Evolutionary conservation across 2,113 vertebrate species (phyloP).

Genomic region (Pygoscelis adeliae): DNA sequence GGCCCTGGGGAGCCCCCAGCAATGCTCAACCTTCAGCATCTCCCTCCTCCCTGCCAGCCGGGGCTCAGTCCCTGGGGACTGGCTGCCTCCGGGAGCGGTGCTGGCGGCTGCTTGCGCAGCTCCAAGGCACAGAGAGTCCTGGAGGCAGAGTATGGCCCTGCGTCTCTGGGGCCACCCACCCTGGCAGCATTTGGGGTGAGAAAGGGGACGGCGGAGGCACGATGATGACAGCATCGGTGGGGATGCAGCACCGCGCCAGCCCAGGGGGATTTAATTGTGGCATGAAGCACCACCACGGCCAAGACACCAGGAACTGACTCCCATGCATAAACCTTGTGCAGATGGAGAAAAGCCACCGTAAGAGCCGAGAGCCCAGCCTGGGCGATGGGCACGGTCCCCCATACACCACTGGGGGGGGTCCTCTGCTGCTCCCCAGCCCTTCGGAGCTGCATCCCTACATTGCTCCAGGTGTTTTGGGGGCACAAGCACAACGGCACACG

Average conservation of each 20-base stretch:
- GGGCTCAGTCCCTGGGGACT: neutral
- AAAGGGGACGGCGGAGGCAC: neutral
- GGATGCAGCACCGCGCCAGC: neutral
- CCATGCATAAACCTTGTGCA: neutral
- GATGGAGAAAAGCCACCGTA: neutral
- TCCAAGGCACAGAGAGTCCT: neutral
- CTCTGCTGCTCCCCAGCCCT: neutral
- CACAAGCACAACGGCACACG: neutral
- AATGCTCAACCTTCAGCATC: neutral
- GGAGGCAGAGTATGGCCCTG: neutral
- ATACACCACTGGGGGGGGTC: rapidly evolving
- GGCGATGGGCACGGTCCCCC: neutral
- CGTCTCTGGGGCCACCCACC: rapidly evolving
- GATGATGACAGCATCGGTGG: rapidly evolving
- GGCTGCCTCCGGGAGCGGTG: neutral
- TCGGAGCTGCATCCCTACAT: rapidly evolving
- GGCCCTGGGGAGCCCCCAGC: neutral
- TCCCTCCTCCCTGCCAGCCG: neutral
- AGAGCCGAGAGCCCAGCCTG: rapidly evolving
- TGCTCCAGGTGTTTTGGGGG: neutral
- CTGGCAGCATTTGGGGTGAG: neutral
- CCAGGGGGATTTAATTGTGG: neutral
- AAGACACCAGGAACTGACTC: neutral
- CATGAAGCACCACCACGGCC: neutral
- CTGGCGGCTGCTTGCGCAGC: neutral